Evolutionary conservation across 2,888 invertebrate species (phyloP).

Genomic region (Watsonalla cultraria): DNA sequence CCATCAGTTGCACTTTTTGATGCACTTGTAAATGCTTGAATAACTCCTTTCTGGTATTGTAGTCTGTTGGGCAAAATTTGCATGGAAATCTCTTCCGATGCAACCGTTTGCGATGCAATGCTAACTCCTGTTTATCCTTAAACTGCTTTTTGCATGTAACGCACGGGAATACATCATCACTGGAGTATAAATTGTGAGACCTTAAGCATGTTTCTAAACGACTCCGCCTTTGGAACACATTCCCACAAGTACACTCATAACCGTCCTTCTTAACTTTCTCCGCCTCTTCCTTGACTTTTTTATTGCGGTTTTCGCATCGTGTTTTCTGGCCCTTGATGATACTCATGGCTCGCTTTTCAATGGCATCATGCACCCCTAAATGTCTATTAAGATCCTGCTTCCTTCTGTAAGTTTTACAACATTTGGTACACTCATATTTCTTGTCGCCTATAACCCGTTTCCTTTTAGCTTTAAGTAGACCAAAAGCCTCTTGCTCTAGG

Average conservation of each 20-base stretch:
- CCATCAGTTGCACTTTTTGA: slow-evolving; percentile 67
- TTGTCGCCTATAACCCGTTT: slow-evolving; percentile 13
- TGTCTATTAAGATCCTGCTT: slow-evolving; percentile 37
- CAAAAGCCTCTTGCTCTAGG: slow-evolving; percentile 64
- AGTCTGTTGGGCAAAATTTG: slow-evolving; percentile 72
- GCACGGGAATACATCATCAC: slow-evolving; percentile 42
- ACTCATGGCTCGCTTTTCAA: slow-evolving; percentile 51
- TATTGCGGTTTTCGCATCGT: slow-evolving; percentile 36
- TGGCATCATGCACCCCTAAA: slow-evolving; percentile 47
- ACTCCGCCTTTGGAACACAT: slow-evolving; percentile 51
- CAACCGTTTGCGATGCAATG: slow-evolving; percentile 50
- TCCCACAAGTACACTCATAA: slow-evolving; percentile 63
- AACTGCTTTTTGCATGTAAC: slow-evolving; percentile 55
- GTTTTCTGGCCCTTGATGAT: slow-evolving; percentile 44
- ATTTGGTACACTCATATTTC: slow-evolving; percentile 41
- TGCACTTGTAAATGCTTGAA: slow-evolving; percentile 66
- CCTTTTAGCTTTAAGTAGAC: slow-evolving; percentile 47
- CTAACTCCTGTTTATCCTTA: slow-evolving; percentile 52
- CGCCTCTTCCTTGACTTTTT: slow-evolving; percentile 23
- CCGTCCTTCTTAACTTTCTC: slow-evolving; percentile 39
- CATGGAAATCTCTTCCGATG: slow-evolving; percentile 65
- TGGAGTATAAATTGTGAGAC: slow-evolving; percentile 48
- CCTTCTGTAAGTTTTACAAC: slow-evolving; percentile 42
- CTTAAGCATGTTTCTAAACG: slow-evolving; percentile 64
- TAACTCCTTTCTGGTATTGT: slow-evolving; percentile 59